These are phyloP conservation scores for Alces alces DNA, from an alignment of 2,113 vertebrate genomes.

Conservation along the genomic window DNA sequence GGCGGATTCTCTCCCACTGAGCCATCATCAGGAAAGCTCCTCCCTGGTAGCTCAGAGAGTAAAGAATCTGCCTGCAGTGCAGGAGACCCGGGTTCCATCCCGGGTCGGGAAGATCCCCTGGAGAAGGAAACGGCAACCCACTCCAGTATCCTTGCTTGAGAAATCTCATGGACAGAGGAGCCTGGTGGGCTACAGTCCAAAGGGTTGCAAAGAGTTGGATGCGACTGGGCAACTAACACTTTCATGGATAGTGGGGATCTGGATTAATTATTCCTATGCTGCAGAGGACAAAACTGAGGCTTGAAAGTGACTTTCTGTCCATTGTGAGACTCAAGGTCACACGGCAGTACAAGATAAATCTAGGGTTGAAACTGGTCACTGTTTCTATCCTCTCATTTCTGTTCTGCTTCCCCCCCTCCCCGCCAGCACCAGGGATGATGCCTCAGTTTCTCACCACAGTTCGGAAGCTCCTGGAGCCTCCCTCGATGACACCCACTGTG, in stretches of 20 bases:
- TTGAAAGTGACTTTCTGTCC: not conserved
- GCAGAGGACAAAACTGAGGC: not conserved
- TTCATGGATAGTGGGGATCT: not conserved
- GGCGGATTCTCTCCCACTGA: not conserved
- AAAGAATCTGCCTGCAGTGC: not conserved
- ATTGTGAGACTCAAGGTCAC: not conserved
- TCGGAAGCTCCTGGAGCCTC: accelerated
- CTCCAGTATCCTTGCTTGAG: not conserved
- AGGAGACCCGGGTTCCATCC: not conserved
- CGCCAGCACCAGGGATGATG: accelerated
- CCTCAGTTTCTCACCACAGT: accelerated
- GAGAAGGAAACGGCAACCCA: not conserved
- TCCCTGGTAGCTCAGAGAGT: not conserved
- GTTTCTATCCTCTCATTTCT: accelerated
- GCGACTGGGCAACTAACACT: not conserved
- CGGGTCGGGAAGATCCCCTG: not conserved
- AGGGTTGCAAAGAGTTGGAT: not conserved
- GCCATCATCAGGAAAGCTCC: not conserved
- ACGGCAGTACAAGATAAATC: accelerated
- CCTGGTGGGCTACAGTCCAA: not conserved
- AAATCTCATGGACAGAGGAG: not conserved
- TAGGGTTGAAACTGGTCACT: accelerated
- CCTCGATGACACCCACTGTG: accelerated
- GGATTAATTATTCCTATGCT: not conserved
- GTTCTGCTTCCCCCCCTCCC: not conserved